Evolutionary conservation across 2,797 vertebrate genomes (phyloP).

Genomic region (Microctenopoma steveboyesi): DNA sequence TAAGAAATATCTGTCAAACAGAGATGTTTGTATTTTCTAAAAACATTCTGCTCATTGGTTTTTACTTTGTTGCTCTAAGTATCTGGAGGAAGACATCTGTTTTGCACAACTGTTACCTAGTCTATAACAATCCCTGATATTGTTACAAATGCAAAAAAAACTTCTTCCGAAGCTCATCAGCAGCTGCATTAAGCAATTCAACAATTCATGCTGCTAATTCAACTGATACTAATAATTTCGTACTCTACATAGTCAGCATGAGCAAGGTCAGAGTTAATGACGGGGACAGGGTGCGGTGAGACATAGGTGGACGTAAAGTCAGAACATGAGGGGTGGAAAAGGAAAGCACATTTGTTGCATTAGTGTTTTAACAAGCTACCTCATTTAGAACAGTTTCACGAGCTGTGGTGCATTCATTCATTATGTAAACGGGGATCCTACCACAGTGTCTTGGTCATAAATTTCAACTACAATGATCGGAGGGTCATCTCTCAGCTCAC

Average conservation of each 20-base stretch:
- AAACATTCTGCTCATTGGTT: background rate
- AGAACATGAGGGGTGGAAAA: constrained; percentile 67
- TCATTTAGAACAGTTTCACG: constrained; percentile 12
- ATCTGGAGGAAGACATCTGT: background rate
- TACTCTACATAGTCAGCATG: constrained; percentile 74
- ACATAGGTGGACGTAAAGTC: constrained; percentile 64
- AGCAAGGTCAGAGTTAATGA: constrained; percentile 19
- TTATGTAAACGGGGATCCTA: constrained; percentile 60
- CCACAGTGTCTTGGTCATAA: constrained; percentile 96
- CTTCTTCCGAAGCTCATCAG: constrained; percentile 16
- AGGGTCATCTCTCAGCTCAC: constrained; percentile 93
- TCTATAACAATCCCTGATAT: background rate
- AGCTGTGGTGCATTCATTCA: background rate
- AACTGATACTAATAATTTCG: constrained; percentile 21
- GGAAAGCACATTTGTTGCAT: constrained; percentile 59
- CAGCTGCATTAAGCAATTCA: constrained; percentile 14
- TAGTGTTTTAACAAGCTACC: background rate
- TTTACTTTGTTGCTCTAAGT: background rate
- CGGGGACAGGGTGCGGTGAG: constrained; percentile 44
- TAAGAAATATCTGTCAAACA: background rate
- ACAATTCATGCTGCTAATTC: constrained; percentile 7
- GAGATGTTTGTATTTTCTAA: background rate
- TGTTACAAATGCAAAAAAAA: background rate
- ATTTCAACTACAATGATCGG: constrained; percentile 97
- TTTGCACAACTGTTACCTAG: background rate